phyloP scores from a whole-genome alignment of 1,140 invertebrate genomes.

The Samia ricini region DNA sequence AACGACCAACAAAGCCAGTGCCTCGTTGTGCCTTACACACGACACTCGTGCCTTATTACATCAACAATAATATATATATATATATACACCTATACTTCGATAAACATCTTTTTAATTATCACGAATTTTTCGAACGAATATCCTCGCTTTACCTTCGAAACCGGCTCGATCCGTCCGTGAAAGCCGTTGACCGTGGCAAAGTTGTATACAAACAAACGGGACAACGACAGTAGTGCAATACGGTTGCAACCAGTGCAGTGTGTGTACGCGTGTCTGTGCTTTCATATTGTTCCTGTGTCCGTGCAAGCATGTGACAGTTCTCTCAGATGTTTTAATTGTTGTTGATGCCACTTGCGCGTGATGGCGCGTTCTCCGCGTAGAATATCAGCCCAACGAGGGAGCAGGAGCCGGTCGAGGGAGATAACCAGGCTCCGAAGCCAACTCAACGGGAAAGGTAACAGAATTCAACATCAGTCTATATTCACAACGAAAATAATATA shows the following conservation, averaged over 20 bases:
- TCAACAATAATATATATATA: not conserved
- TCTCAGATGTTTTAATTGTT: not conserved
- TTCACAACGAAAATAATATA: not conserved
- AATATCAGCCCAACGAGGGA: conserved; percentile 42
- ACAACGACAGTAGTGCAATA: not conserved
- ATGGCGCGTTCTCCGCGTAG: conserved; percentile 63
- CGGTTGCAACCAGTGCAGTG: conserved; percentile 16
- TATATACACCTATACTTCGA: conserved; percentile 2
- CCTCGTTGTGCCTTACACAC: conserved; percentile 43
- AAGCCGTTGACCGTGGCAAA: not conserved
- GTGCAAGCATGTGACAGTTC: conserved; percentile 7
- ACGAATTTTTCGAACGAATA: conserved; percentile 6
- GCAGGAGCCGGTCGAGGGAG: conserved; percentile 49
- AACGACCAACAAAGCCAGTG: conserved; percentile 27
- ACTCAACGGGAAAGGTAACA: conserved; percentile 59
- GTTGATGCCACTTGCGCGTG: conserved; percentile 1
- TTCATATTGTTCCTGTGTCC: not conserved
- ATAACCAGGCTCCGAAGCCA: conserved; percentile 51
- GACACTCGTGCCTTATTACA: conserved; percentile 41
- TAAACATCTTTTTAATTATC: conserved; percentile 1
- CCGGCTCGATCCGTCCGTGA: not conserved
- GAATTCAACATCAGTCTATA: not conserved
- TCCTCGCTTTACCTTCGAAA: not conserved
- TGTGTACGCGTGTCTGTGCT: not conserved
- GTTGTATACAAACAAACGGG: conserved; percentile 10